Conservation (phyloP, 1,140 invertebrate species). For the Drosophila varians region DNA sequence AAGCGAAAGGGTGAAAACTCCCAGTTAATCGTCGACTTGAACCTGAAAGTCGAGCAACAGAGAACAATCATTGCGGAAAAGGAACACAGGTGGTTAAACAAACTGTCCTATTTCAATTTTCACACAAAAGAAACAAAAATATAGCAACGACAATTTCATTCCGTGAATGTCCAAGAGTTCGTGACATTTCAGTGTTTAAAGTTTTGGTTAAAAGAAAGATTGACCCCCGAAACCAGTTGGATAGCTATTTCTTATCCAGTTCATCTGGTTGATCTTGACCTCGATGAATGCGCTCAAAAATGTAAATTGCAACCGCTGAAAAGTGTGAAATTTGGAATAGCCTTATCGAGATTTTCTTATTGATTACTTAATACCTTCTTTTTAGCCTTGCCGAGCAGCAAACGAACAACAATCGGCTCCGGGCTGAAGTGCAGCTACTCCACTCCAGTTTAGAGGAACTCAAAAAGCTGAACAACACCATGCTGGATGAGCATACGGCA, state of each 20-base stretch:
- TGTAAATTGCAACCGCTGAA: neutral
- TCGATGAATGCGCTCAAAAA: neutral
- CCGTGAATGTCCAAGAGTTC: too few species aligned
- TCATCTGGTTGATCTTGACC: neutral
- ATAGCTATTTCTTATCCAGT: neutral
- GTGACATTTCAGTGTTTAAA: neutral
- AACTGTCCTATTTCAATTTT: neutral
- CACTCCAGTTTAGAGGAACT: constrained; percentile 88
- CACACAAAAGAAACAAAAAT: neutral
- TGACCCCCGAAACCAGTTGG: constrained; percentile 1
- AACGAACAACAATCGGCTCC: constrained; percentile 87
- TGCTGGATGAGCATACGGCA: constrained; percentile 97
- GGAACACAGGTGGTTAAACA: constrained; percentile 87
- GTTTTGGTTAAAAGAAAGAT: neutral
- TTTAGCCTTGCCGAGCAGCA: constrained; percentile 90
- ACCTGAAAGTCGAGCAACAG: constrained; percentile 93
- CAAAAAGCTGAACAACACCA: constrained; percentile 92
- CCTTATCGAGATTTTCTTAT: neutral
- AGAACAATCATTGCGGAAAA: constrained; percentile 90
- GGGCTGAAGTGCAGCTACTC: constrained; percentile 87
- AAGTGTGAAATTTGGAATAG: neutral
- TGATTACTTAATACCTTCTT: constrained; percentile 8
- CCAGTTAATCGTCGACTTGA: constrained; percentile 96
- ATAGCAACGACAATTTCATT: neutral
- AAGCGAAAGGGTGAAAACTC: constrained; percentile 95